These are phyloP conservation scores for Sweltsa coloradensis DNA, from an alignment of 1,140 invertebrate species.

Conservation along the genomic window DNA sequence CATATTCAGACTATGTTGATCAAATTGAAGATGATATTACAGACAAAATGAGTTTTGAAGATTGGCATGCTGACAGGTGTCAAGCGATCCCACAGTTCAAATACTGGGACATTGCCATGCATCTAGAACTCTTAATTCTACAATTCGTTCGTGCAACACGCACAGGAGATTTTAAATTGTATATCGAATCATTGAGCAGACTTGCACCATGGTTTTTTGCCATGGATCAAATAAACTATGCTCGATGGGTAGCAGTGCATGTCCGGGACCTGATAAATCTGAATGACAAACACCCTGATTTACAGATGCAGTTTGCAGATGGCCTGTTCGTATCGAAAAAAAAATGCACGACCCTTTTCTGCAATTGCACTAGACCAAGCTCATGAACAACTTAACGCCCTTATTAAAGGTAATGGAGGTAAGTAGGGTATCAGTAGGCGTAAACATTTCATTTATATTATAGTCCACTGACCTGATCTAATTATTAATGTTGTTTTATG, in stretches of 20 bases:
- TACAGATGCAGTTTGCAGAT: conserved; percentile 5
- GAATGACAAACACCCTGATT: background rate
- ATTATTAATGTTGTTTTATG: too few relatives aligned
- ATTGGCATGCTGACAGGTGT: conserved; percentile 3
- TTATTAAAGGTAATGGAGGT: conserved; percentile 13
- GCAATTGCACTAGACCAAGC: conserved; percentile 16
- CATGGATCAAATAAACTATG: conserved; percentile 12
- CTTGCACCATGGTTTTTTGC: conserved; percentile 14
- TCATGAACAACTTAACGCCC: conserved; percentile 17
- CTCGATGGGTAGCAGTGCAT: conserved; percentile 12
- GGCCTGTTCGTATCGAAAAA: conserved; percentile 12
- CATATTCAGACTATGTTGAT: conserved; percentile 8
- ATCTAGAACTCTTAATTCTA: conserved; percentile 7
- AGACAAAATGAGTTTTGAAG: conserved; percentile 1
- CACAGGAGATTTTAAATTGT: conserved; percentile 3
- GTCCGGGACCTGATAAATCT: conserved; percentile 8
- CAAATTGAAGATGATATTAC: conserved; percentile 3
- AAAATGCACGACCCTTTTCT: conserved; percentile 13
- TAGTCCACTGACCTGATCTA: too few relatives aligned
- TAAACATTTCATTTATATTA: too few relatives aligned
- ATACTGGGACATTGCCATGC: conserved; percentile 3
- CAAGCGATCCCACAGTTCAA: conserved; percentile 1
- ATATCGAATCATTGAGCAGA: background rate
- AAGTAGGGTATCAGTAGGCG: too few relatives aligned
- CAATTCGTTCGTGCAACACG: background rate